Percentiles rank a stretch among this genome's conserved stretches.
phyloP scores from a whole-genome alignment of 2,113 vertebrate genomes.

The Rhea pennata region DNA sequence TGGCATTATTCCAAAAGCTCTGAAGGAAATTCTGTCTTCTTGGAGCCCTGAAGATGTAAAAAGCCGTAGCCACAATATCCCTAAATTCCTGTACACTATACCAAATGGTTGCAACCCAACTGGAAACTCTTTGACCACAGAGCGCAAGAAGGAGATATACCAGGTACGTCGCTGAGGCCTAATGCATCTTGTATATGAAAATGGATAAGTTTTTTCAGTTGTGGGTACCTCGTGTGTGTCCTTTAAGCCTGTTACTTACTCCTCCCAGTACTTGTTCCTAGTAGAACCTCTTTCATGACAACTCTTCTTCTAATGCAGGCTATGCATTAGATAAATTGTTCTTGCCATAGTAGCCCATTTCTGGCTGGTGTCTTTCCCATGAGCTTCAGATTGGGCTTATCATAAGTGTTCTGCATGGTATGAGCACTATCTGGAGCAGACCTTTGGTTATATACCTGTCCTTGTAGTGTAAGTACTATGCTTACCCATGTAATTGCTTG shows the following conservation, averaged over 20 bases:
- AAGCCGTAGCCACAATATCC: constrained; percentile 66
- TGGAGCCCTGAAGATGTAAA: constrained; percentile 86
- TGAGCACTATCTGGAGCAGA: neutral
- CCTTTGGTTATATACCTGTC: neutral
- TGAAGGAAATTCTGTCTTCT: constrained; percentile 82
- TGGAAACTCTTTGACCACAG: constrained; percentile 85
- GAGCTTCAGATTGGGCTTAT: neutral
- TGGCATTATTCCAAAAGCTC: constrained; percentile 87
- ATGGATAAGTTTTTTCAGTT: neutral
- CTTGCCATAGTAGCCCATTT: neutral
- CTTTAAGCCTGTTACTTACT: neutral
- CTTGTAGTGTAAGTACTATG: neutral
- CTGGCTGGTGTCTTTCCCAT: neutral
- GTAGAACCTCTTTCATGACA: neutral
- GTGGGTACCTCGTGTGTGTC: neutral
- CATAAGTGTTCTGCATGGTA: neutral
- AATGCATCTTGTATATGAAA: neutral
- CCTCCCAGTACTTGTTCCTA: neutral
- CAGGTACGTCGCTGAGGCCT: constrained; percentile 74
- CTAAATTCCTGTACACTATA: constrained; percentile 91
- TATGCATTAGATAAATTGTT: neutral
- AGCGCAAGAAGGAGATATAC: constrained; percentile 90
- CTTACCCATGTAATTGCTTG: neutral
- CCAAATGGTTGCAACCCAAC: constrained; percentile 96
- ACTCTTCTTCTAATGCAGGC: neutral